These are phyloP conservation scores for Oxyura jamaicensis DNA, from an alignment of 2,113 vertebrate genomes.

Conservation along the genomic window DNA sequence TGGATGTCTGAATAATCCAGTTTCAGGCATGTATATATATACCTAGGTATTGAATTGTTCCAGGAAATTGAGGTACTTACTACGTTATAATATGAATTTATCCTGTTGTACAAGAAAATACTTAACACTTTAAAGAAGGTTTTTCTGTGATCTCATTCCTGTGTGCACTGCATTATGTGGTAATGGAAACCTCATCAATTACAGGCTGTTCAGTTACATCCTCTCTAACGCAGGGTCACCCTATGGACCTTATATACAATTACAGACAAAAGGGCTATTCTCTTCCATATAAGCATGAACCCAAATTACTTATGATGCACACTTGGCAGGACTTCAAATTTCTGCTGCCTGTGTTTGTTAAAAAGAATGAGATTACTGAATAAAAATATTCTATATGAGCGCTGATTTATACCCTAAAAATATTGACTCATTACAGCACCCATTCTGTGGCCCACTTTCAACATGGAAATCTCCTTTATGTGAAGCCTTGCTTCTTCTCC, in stretches of 20 bases:
- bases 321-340: conserved; percentile 48
- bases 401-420: conserved; percentile 46
- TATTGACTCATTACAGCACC: not conserved
- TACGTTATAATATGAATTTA: not conserved
- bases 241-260: conserved; percentile 29
- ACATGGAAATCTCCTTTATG: not conserved
- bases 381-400: conserved; percentile 23
- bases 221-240: conserved; percentile 43
- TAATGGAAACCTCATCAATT: conserved; percentile 64
- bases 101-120: not conserved
- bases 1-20: not conserved
- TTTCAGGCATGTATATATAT: not conserved
- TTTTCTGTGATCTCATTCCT: conserved; percentile 50
- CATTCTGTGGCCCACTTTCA: not conserved
- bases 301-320: conserved; percentile 53
- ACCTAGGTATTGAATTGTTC: not conserved
- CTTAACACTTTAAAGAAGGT: not conserved
- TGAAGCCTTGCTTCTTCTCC: not conserved
- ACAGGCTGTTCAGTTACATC: conserved; percentile 34
- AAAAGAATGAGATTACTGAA: conserved; percentile 33
- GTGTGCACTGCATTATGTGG: not conserved
- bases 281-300: conserved; percentile 20
- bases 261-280: conserved; percentile 45
- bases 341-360: not conserved
- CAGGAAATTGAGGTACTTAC: not conserved